These are phyloP conservation scores for Elysia chlorotica DNA, from an alignment of 1,140 invertebrate species.

Conservation along the genomic window DNA sequence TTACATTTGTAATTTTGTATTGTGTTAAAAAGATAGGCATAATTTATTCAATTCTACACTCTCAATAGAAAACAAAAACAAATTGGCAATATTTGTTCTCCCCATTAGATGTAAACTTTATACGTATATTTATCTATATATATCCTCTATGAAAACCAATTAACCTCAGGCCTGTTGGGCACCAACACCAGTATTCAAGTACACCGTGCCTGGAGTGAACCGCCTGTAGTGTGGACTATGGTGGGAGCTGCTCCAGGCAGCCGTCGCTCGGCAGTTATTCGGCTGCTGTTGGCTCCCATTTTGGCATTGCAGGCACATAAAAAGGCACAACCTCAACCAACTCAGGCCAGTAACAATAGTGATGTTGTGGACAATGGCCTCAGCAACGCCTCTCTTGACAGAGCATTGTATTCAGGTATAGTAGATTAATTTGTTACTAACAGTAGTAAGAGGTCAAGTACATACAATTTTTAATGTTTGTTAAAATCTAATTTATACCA, in stretches of 20 bases:
- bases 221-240: slow-evolving; percentile 34
- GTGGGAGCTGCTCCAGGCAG: slow-evolving; percentile 30
- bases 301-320: slow-evolving; percentile 21
- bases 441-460: too few species aligned
- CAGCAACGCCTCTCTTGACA: not conserved
- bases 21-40: not conserved
- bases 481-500: too few species aligned
- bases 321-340: too few species aligned
- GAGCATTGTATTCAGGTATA: slow-evolving; percentile 19
- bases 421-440: too few species aligned
- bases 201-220: slow-evolving; percentile 32
- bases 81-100: not conserved
- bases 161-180: slow-evolving; percentile 31
- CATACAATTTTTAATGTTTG: too few species aligned
- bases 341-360: too few species aligned
- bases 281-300: slow-evolving; percentile 30
- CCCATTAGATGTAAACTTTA: not conserved
- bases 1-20: not conserved
- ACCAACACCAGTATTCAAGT: slow-evolving; percentile 32
- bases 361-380: too few species aligned
- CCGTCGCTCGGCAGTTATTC: slow-evolving; percentile 31
- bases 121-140: not conserved
- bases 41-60: not conserved
- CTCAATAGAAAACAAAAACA: not conserved
- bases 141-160: not conserved